Evolutionary conservation across 2,113 vertebrate genomes (phyloP).

Genomic region (Cynoglossus semilaevis): DNA sequence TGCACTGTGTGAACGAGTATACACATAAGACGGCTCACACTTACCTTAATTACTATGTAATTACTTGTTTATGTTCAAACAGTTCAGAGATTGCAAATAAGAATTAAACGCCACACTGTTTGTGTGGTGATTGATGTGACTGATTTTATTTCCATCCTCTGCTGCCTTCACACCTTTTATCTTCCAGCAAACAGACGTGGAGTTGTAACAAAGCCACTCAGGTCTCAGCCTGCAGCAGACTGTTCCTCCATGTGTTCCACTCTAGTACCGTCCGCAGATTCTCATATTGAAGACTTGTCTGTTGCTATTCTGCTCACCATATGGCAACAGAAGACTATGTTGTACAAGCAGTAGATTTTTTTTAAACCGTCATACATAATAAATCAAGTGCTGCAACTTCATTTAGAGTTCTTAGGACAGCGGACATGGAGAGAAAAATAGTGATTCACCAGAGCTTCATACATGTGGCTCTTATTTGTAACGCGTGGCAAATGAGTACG

Average conservation of each 20-base stretch:
- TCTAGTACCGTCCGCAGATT: conserved; percentile 57
- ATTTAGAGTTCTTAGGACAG: no score
- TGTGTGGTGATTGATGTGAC: conserved; percentile 39
- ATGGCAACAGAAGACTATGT: conserved; percentile 39
- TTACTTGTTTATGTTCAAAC: conserved; percentile 56
- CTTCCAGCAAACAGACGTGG: conserved; percentile 57
- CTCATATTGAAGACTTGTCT: conserved; percentile 51
- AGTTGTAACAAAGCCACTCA: conserved; percentile 60
- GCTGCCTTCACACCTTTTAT: conserved; percentile 43
- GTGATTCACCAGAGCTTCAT: no score
- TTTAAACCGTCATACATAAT: no score
- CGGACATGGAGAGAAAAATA: no score
- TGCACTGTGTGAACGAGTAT: conserved; percentile 7
- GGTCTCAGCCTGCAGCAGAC: conserved; percentile 58
- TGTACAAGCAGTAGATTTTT: conserved; percentile 13
- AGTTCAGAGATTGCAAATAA: conserved; percentile 59
- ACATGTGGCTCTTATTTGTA: no score
- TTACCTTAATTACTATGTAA: conserved; percentile 58
- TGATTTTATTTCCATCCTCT: conserved; percentile 54
- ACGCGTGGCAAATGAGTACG: no score
- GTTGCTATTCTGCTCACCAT: conserved; percentile 53
- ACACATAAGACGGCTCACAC: conserved; percentile 13
- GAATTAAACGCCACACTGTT: conserved; percentile 19
- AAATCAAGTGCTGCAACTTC: no score
- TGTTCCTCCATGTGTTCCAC: conserved; percentile 65